Base-by-base conservation (phyloP, 2,797 vertebrate genomes). In the Allobates femoralis region DNA sequence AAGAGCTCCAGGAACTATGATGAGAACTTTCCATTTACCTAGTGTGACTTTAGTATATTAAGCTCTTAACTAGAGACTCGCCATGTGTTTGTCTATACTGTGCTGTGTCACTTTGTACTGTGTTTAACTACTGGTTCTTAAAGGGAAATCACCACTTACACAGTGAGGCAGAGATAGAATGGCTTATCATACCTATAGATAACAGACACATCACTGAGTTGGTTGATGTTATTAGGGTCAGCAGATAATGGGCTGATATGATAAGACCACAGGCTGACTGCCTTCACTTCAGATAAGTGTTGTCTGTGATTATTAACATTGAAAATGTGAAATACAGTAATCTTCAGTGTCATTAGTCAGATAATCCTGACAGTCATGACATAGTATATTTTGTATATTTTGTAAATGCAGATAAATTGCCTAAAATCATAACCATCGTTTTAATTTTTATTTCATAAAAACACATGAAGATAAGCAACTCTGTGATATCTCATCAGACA, bases 81-180 rank as follows among this genome's bases (percentile, higher is more conserved):
- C 51, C 15, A 15, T 15, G 16, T 18, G 51, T 46, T 28, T 78
- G 76, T 23, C 16, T 30, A 15, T 19, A 26, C 6, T 28, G 6
- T 12, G 3, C 10, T 30, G 51, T 53, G 26, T 53, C 15, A 76
- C n/a, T 51, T 28, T 51, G 50, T 71, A 41, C 10, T 30, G 8
- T 76, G 46, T 58, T 18, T 37, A 34, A 79, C 53, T 79, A 79
- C 55, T 79, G 76, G 16, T 30, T 55, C 16, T 16, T 28, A 26
- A 28, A 74, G 5, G 14, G 10, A 12, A 26, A 5, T 26, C 28
- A 51, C 8, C 8, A 3, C 37, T 41, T 53, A 75, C 74, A 30
- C 6, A 6, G 46, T 53, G 15, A 8, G 19, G 18, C 46, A 50
- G 73, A 26, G 6, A 11, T 34, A 10, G 51, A 21, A 2, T 5